Evolutionary conservation across 2,888 invertebrate species (phyloP), one percentile per base, ranked within the genome.

Genomic region (Xylocampa areola): DNA sequence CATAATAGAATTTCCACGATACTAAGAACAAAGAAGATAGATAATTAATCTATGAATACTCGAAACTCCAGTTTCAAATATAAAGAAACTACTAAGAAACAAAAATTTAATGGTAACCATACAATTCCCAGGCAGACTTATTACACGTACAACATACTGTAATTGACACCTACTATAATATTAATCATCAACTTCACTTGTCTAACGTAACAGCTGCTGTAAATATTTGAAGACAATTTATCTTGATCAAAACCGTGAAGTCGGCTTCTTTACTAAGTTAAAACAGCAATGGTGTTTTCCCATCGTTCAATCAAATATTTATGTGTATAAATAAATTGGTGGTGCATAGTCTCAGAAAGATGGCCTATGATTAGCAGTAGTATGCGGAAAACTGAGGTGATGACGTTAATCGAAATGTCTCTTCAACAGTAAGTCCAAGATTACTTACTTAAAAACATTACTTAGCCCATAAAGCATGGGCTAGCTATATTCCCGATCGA

Each of bases 161-260:
- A 50, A 41, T 52, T 48, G 55, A 19, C 53, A 57, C 48, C 48
- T 43, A 58, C 59, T 72, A 73, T 43, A 58, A 55, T 72, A 73
- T 72, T 65, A 65, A 75, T 75, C 76, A 73, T 51, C 21, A 58
- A 67, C 23, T 68, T 74, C 39, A 45, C 45, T 53, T 52, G 53
- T 41, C 48, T 53, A 50, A 36, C 43, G 37, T 51, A 51, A 61
- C 67, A 60, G 55, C 54, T 52, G 25, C 37, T 51, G 52, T 44
- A 54, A 60, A 58, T 60, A 64, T 71, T 68, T 64, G 43, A 62
- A 55, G 40, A 67, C 57, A 57, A 72, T 73, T 67, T 67, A 53
- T 73, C 59, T 58, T 74, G 63, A 71, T 71, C 63, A 75, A 36
- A 67, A 53, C 19, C 44, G 19, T 21, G 36, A 50, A 57, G 47